phyloP scores from a whole-genome alignment of 2,113 vertebrate species.

The Aplodontia rufa region DNA sequence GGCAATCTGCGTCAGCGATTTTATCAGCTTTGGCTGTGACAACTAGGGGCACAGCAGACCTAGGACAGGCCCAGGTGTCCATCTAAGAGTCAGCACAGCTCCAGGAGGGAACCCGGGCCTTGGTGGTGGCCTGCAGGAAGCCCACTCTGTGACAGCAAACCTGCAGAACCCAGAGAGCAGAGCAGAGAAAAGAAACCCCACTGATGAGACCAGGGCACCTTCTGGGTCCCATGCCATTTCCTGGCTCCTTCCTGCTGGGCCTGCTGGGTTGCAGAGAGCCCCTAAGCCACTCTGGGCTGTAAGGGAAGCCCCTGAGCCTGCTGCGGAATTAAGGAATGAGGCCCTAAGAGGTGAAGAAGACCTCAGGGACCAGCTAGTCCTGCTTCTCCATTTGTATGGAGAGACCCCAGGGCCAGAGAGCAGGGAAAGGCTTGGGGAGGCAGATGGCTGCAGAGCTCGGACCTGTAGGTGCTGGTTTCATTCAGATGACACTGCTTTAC shows the following conservation, averaged over 20 bases:
- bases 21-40: slow-evolving; percentile 55
- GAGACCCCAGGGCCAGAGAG: neutral
- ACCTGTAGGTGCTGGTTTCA: neutral
- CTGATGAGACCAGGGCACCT: neutral
- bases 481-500: neutral
- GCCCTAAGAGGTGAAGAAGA: neutral
- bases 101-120: neutral
- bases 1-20: slow-evolving; percentile 71
- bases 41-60: slow-evolving; percentile 22
- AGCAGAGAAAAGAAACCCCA: neutral
- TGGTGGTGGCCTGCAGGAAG: neutral
- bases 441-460: neutral
- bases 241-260: neutral
- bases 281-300: neutral
- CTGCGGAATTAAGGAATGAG: neutral
- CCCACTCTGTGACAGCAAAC: neutral
- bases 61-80: neutral
- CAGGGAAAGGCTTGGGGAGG: neutral
- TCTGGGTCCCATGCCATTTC: neutral
- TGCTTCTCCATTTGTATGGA: neutral
- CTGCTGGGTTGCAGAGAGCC: neutral
- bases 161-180: neutral
- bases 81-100: neutral
- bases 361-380: neutral
- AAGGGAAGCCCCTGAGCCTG: neutral